These are phyloP conservation scores for Thamnaconus septentrionalis DNA, from an alignment of 2,113 vertebrate species.

Conservation along the genomic window DNA sequence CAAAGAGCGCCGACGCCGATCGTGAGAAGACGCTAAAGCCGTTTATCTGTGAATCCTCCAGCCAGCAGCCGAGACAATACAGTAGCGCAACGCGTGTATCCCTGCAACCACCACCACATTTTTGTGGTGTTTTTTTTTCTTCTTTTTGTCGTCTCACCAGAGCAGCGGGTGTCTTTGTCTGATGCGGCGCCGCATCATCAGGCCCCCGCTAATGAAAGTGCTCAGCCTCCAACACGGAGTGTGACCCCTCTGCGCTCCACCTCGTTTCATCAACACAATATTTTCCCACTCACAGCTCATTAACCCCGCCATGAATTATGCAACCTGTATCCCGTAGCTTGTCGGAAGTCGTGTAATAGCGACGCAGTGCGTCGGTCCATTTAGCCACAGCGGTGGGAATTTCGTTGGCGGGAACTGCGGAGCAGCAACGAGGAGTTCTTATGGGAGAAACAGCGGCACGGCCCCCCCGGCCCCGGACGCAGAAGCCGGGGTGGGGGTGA, in stretches of 20 bases:
- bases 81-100: too few relatives aligned
- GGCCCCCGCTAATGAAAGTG: slow-evolving; percentile 45
- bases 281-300: slow-evolving; percentile 55
- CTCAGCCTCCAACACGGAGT: slow-evolving; percentile 46
- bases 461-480: too few relatives aligned
- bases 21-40: slow-evolving; percentile 51
- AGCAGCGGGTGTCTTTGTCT: slow-evolving; percentile 31
- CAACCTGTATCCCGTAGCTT: slow-evolving; percentile 43
- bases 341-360: slow-evolving; percentile 30
- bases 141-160: slow-evolving; percentile 17
- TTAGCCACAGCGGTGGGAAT: slow-evolving; percentile 9
- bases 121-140: slow-evolving; percentile 2
- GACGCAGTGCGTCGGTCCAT: slow-evolving; percentile 16
- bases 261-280: slow-evolving; percentile 53
- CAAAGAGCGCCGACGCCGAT: slow-evolving; percentile 64
- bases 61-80: neutral
- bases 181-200: slow-evolving; percentile 21
- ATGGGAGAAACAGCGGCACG: too few relatives aligned
- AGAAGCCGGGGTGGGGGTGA: too few relatives aligned
- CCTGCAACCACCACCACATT: neutral
- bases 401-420: neutral
- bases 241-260: slow-evolving; percentile 44
- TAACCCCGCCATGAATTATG: slow-evolving; percentile 53
- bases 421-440: neutral
- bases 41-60: slow-evolving; percentile 15